Conservation (phyloP, 2,797 vertebrate genomes). For the Acanthurus lineatus region DNA sequence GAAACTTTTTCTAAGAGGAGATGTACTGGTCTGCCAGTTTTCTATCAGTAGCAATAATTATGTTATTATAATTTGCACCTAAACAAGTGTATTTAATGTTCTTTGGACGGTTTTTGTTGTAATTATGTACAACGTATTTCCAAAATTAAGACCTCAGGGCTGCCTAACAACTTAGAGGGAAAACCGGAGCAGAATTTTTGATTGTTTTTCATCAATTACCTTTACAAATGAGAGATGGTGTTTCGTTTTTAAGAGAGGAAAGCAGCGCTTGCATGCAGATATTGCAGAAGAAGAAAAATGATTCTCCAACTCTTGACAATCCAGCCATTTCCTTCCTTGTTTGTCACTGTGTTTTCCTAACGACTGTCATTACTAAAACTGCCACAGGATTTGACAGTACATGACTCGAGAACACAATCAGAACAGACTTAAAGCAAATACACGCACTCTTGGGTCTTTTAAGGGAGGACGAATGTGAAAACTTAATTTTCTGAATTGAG, state of each 20-base stretch:
- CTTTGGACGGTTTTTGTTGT: neutral
- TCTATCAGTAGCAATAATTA: neutral
- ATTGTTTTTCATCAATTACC: neutral
- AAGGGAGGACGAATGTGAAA: conserved; percentile 23
- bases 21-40: too few relatives aligned
- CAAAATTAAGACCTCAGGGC: neutral
- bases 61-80: neutral
- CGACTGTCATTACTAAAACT: neutral
- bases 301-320: neutral
- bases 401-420: neutral
- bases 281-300: conserved; percentile 1
- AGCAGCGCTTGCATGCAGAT: neutral
- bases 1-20: neutral
- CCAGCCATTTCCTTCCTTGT: neutral
- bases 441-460: neutral
- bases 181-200: neutral
- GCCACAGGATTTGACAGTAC: neutral
- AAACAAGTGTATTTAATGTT: neutral
- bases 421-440: neutral
- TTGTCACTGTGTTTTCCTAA: neutral
- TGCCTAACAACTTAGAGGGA: neutral
- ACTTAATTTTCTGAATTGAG: conserved; percentile 58
- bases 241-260: neutral
- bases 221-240: neutral
- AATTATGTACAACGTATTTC: neutral